phyloP scores from a whole-genome alignment of 1,140 invertebrate species.

The Dufourea novaeangliae region DNA sequence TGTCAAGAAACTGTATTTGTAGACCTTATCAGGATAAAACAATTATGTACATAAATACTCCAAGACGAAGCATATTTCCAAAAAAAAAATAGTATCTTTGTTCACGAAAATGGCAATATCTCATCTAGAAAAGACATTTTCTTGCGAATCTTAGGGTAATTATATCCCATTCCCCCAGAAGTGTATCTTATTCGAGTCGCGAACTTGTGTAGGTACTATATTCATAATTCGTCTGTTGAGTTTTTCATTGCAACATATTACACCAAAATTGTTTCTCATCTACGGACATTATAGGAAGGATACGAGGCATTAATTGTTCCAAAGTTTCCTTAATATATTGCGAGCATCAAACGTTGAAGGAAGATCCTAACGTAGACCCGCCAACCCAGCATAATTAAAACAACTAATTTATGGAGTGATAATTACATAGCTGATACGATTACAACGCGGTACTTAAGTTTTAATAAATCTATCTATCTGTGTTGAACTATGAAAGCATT shows the following conservation, averaged over 20 bases:
- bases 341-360: not conserved
- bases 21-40: not conserved
- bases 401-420: not conserved
- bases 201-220: not conserved
- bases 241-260: too few species aligned
- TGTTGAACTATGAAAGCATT: not conserved
- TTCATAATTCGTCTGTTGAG: not conserved
- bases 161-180: not conserved
- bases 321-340: not conserved
- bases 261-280: not conserved
- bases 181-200: not conserved
- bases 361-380: not conserved
- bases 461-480: not conserved
- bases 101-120: not conserved
- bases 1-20: not conserved
- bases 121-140: not conserved
- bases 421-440: not conserved
- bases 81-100: not conserved
- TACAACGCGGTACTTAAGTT: not conserved
- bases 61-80: too few species aligned
- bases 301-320: not conserved
- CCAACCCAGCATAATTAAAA: not conserved
- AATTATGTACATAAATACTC: too few species aligned
- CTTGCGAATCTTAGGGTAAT: not conserved
- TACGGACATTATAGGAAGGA: not conserved